A percentile compares a stretch with the other conserved stretches of the same genome.
Conservation (phyloP, 2,888 invertebrate genomes). For the Drosophila tanythrix region DNA sequence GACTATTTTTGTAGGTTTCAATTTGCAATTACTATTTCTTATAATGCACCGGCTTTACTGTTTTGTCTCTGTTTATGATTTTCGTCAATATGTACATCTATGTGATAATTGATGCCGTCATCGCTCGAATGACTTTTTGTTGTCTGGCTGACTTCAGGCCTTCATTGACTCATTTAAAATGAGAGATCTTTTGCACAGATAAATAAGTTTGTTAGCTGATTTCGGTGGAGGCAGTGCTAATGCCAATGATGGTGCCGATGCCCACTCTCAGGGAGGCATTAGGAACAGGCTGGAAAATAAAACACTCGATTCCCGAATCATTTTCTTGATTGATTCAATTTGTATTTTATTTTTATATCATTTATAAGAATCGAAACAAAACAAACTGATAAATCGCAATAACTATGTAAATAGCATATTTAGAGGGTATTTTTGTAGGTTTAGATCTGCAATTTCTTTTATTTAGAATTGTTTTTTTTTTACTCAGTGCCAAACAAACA, state of each 20-base stretch:
- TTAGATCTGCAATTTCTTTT: background rate
- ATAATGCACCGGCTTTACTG: conserved; percentile 30
- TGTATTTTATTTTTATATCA: conserved; percentile 31
- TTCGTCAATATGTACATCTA: conserved; percentile 2
- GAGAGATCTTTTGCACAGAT: background rate
- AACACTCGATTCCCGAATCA: background rate
- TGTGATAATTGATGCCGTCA: conserved; percentile 47
- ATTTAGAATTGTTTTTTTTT: background rate
- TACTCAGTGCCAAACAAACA: background rate
- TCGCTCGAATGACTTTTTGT: background rate
- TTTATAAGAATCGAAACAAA: background rate
- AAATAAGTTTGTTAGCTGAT: conserved; percentile 45
- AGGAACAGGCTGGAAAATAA: conserved; percentile 11
- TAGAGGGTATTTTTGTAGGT: background rate
- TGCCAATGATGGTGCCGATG: conserved; percentile 38
- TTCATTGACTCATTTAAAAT: conserved; percentile 41
- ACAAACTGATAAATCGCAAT: background rate
- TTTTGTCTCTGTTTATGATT: conserved; percentile 31
- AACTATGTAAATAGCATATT: background rate
- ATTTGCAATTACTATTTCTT: background rate
- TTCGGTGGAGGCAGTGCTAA: conserved; percentile 10
- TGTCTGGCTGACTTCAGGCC: conserved; percentile 20
- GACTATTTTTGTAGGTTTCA: background rate
- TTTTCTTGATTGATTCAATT: conserved; percentile 20
- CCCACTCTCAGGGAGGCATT: conserved; percentile 16